Conservation (phyloP, 2,113 vertebrate genomes). For the Ailurus styani region DNA sequence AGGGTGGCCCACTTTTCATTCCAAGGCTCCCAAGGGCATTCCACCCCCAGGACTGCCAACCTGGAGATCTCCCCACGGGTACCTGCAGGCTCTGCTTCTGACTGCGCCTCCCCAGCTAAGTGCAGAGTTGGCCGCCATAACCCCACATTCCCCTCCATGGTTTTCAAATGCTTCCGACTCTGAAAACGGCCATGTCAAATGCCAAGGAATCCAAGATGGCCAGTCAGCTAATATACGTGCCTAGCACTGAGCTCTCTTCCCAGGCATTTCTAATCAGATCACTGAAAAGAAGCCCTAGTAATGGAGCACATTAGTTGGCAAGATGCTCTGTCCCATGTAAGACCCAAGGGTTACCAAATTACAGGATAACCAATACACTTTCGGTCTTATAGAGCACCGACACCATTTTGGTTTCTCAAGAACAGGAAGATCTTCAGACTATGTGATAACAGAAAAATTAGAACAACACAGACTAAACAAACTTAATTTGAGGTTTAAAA, state of each 20-base stretch:
- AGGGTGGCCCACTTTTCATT: background rate
- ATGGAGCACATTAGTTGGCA: background rate
- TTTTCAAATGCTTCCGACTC: background rate
- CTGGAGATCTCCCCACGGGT: conserved; percentile 5
- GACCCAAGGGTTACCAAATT: background rate
- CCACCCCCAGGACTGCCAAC: background rate
- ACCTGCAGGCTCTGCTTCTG: conserved; percentile 1
- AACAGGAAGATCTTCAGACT: background rate
- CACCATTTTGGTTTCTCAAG: background rate
- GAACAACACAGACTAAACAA: background rate
- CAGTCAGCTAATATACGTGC: too few relatives aligned
- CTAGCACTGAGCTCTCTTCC: background rate
- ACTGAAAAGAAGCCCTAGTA: background rate
- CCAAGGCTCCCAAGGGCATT: background rate
- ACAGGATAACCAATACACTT: background rate
- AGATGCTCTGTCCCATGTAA: background rate
- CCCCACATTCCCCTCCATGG: background rate
- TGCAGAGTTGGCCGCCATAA: background rate
- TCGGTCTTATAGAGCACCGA: background rate
- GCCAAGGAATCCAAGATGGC: rapidly evolving
- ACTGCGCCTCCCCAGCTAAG: background rate
- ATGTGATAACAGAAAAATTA: background rate
- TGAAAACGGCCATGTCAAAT: rapidly evolving
- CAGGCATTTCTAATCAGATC: background rate
- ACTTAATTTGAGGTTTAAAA: background rate